phyloP scores from a whole-genome alignment of 2,888 invertebrate species.

The Tipula lateralis region DNA sequence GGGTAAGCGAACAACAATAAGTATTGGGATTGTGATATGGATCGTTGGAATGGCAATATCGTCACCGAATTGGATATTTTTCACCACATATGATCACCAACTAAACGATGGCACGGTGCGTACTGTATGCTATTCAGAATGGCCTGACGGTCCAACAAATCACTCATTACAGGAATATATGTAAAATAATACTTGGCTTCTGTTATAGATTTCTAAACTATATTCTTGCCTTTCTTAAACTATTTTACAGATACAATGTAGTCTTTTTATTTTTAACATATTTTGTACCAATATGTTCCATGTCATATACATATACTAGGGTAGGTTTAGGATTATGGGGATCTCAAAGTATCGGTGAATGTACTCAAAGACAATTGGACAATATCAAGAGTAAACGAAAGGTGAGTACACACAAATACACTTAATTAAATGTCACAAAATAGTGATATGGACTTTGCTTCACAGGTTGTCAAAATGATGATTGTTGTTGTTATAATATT shows the following conservation, averaged over 20 bases:
- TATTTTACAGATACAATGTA: conserved; percentile 77
- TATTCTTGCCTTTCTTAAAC: no score
- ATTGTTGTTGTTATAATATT: conserved; percentile 92
- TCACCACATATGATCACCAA: conserved; percentile 62
- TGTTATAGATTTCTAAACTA: not conserved
- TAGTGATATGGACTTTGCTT: no score
- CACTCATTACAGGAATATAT: conserved; percentile 66
- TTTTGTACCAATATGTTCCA: conserved; percentile 85
- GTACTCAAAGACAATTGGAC: conserved; percentile 86
- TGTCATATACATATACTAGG: conserved; percentile 85
- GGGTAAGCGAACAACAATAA: conserved; percentile 76
- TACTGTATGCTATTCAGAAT: conserved; percentile 75
- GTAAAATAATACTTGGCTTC: conserved; percentile 55
- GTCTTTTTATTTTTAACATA: conserved; percentile 86
- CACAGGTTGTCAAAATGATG: conserved; percentile 96
- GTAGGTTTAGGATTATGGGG: conserved; percentile 92
- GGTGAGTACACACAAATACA: conserved; percentile 56
- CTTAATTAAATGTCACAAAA: no score
- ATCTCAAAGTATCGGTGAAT: conserved; percentile 90
- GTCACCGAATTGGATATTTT: conserved; percentile 79
- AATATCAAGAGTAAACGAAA: conserved; percentile 88
- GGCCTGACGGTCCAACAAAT: conserved; percentile 77
- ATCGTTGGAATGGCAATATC: conserved; percentile 70
- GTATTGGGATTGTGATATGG: conserved; percentile 83
- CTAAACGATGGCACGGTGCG: conserved; percentile 56